Conservation (phyloP, 2,888 invertebrate species). For the Mythimna impura region DNA sequence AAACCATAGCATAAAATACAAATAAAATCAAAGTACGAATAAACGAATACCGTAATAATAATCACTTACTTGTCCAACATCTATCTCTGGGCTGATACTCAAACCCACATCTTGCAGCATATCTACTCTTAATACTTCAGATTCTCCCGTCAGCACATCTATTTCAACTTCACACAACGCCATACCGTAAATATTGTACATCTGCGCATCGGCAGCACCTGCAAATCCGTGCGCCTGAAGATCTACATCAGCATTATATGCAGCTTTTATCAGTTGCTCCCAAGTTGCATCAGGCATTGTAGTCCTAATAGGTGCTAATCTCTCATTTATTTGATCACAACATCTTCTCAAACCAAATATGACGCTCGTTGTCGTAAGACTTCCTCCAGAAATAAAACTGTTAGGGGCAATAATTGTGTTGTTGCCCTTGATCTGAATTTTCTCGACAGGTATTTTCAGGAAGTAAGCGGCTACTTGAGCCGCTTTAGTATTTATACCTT, state of each 20-base stretch:
- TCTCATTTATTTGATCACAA: constrained; percentile 83
- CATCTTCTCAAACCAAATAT: constrained; percentile 87
- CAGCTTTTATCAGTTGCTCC: constrained; percentile 85
- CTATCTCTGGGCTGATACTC: constrained; percentile 91
- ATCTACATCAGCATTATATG: constrained; percentile 68
- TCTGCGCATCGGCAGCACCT: constrained; percentile 55
- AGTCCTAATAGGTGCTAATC: constrained; percentile 81
- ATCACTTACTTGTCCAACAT: constrained; percentile 90
- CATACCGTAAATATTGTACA: constrained; percentile 87
- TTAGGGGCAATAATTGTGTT: constrained; percentile 92
- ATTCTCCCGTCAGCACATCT: constrained; percentile 93
- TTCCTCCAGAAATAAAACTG: constrained; percentile 91
- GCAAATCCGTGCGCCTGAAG: constrained; percentile 72
- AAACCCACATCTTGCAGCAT: constrained; percentile 92
- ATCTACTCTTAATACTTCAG: constrained; percentile 90
- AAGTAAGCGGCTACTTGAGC: constrained; percentile 92
- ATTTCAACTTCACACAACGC: constrained; percentile 92
- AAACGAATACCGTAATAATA: background rate
- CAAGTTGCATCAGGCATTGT: constrained; percentile 82
- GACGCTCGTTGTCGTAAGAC: constrained; percentile 92
- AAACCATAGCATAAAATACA: background rate
- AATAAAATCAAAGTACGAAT: background rate
- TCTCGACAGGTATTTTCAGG: constrained; percentile 91
- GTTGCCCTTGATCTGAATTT: constrained; percentile 92
- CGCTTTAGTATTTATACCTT: constrained; percentile 93